These are phyloP conservation scores for Bombus pascuorum DNA, from an alignment of 1,140 invertebrate genomes.

Conservation along the genomic window DNA sequence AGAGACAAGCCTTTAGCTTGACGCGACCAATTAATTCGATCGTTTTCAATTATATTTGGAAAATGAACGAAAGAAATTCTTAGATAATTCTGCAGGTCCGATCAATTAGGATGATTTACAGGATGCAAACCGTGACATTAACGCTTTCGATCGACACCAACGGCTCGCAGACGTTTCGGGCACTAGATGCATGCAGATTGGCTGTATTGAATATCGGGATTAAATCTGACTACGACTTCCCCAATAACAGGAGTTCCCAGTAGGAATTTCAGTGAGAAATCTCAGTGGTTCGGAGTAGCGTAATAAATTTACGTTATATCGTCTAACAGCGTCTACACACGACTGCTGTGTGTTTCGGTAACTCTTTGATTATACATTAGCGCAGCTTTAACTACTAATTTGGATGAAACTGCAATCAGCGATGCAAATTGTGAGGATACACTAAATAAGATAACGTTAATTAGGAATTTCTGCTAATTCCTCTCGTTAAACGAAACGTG, in stretches of 20 bases:
- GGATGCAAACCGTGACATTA: conserved; percentile 1
- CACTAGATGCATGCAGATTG: conserved; percentile 64
- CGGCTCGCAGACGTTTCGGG: conserved; percentile 4
- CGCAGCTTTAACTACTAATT: conserved; percentile 29
- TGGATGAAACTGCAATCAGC: conserved; percentile 47
- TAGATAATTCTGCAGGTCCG: not conserved
- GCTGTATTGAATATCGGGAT: conserved; percentile 65
- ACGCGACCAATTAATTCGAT: not conserved
- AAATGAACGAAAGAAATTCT: not conserved
- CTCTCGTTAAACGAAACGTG: not conserved
- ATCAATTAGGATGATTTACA: not conserved
- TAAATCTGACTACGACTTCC: conserved; percentile 50
- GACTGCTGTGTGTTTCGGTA: not conserved
- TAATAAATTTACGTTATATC: conserved; percentile 51
- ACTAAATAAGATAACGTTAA: not conserved
- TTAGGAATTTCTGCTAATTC: not conserved
- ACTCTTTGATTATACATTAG: conserved; percentile 47
- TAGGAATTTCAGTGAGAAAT: conserved; percentile 58
- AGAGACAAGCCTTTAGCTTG: not conserved
- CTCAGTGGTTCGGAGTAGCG: conserved; percentile 17
- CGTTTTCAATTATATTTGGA: not conserved
- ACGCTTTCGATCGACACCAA: conserved; percentile 8
- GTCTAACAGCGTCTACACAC: conserved; percentile 22
- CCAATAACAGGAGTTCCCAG: conserved; percentile 50
- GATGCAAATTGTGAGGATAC: conserved; percentile 32